Evolutionary conservation across 64 coral and sea anemone species (phyloP), one percentile per base, ranked within the genome.

Genomic region (Actinia equina): DNA sequence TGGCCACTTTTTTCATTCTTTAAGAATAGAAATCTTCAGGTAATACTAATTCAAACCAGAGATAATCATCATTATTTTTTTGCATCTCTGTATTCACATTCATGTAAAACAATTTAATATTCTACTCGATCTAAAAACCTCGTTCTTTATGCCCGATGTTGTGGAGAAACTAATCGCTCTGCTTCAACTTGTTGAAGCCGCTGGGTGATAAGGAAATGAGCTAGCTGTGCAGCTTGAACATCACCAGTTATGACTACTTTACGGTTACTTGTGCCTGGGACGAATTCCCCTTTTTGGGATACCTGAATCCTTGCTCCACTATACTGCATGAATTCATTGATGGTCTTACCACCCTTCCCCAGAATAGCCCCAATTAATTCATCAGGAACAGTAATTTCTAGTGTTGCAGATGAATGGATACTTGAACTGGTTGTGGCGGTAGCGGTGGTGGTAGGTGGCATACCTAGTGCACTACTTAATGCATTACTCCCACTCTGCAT

Each of bases 161-260:
- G 54, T 60, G 83, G 26, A n/a, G 17, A 60, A 17, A 92, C 56
- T 20, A 97, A 65, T 43, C 94, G 88, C 56, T 97, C 94, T 41
- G 94, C 94, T 63, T 97, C 94, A 46, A 97, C 94, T 44, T 97
- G 94, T 25, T 97, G 94, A 67, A 99, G 89, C 46, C 93, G 90
- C 62, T 99, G 97, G 52, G 93, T 95, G 44, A 99, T 91, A 51
- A 99, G 85, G 71, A 99, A 99, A 88, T 99, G 93, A 64, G 97
- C 97, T 16, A 92, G 82, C 82, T 99, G 97, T 17, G 93, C 97
- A 53, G 90, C 88, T 25, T 87, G 86, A 17, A 95, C 91, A 88
- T 99, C 97, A 17, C 97, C 97, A 70, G 97, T 99, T 49, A 99
- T 99, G 54, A 99, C 97, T 54, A 99, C 97, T 91, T 99, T 99